phyloP scores from a whole-genome alignment of 2,888 invertebrate species.

The Agonopterix alstromeriana region DNA sequence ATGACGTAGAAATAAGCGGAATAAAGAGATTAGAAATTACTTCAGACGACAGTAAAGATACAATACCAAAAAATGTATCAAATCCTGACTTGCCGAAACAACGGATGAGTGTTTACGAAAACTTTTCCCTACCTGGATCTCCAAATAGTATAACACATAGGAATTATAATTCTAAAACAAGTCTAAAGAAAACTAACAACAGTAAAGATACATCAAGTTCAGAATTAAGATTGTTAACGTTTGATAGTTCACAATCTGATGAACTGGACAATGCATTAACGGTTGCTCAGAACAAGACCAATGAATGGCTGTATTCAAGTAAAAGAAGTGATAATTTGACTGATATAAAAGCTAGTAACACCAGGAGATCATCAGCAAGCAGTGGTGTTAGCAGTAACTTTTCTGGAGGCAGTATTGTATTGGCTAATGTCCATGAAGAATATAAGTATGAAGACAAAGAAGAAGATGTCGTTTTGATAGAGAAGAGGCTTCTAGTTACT shows the following conservation, averaged over 20 bases:
- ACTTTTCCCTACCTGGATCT: slow-evolving; percentile 63
- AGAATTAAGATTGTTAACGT: slow-evolving; percentile 15
- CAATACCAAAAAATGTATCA: slow-evolving; percentile 12
- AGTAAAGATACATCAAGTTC: slow-evolving; percentile 7
- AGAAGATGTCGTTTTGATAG: slow-evolving; percentile 82
- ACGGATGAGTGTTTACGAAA: slow-evolving; percentile 52
- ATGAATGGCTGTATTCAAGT: slow-evolving; percentile 50
- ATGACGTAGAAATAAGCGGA: slow-evolving; percentile 49
- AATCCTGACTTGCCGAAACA: slow-evolving; percentile 19
- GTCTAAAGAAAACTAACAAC: slow-evolving; percentile 39
- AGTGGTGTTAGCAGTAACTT: slow-evolving; percentile 64
- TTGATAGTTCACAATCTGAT: slow-evolving; percentile 17
- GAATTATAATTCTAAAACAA: slow-evolving; percentile 56
- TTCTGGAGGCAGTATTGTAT: slow-evolving; percentile 59
- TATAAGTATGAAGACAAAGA: slow-evolving; percentile 86
- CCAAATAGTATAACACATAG: slow-evolving; percentile 53
- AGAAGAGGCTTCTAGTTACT: slow-evolving; percentile 76
- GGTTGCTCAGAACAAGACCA: slow-evolving; percentile 56
- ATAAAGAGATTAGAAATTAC: slow-evolving; percentile 39
- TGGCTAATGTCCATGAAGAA: slow-evolving; percentile 81
- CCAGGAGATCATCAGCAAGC: slow-evolving; percentile 61
- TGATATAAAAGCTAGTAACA: slow-evolving; percentile 37
- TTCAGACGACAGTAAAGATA: slow-evolving; percentile 22
- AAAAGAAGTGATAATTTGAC: slow-evolving; percentile 21
- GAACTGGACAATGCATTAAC: slow-evolving; percentile 52